These are phyloP conservation scores for Lethocerus indicus DNA, from an alignment of 1,140 invertebrate genomes.

Conservation along the genomic window DNA sequence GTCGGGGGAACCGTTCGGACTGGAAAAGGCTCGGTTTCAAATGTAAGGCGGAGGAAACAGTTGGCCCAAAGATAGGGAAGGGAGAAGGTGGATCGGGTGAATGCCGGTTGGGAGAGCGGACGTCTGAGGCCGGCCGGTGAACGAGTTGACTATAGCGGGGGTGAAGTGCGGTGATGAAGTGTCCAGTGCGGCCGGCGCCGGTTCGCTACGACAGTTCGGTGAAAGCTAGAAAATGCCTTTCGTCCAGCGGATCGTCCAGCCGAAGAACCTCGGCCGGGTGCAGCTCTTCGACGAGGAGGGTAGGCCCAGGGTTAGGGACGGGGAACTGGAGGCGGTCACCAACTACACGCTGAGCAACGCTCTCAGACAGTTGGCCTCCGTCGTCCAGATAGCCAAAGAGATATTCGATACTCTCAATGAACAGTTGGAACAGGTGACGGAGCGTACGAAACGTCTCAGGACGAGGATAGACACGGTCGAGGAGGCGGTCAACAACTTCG, in stretches of 20 bases:
- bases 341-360: conserved; percentile 61
- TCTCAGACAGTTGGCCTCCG: conserved; percentile 54
- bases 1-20: no score
- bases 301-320: conserved; percentile 36
- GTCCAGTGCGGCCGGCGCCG: no score
- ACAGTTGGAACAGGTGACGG: conserved; percentile 44
- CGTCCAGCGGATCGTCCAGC: conserved; percentile 47
- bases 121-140: no score
- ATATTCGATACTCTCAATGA: conserved; percentile 54
- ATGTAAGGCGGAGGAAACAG: no score
- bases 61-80: no score
- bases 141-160: no score
- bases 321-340: conserved; percentile 54
- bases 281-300: conserved; percentile 36
- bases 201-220: no score
- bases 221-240: no score
- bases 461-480: conserved; percentile 40
- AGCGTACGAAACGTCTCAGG: conserved; percentile 41
- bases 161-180: no score
- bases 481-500: conserved; percentile 37
- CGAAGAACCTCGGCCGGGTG: conserved; percentile 43
- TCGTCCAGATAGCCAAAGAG: conserved; percentile 56
- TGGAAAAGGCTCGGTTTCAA: no score
- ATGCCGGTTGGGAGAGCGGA: no score
- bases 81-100: no score